A percentile compares a stretch with the other conserved stretches of the same genome.
These are phyloP conservation scores for Verasper variegatus DNA, from an alignment of 2,113 vertebrate genomes.

Conservation along the genomic window DNA sequence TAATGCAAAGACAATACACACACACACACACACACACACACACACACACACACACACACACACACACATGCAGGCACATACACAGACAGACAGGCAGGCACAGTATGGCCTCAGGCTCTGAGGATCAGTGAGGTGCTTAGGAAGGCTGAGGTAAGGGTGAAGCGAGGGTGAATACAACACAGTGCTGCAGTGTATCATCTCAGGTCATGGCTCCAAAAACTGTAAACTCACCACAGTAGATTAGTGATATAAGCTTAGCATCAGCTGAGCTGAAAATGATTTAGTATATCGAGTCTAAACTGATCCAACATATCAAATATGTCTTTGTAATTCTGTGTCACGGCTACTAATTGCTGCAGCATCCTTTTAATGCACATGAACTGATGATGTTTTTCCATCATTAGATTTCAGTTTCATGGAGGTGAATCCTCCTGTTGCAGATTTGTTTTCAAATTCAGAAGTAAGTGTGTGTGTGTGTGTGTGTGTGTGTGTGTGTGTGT, in stretches of 20 bases:
- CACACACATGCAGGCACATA: neutral
- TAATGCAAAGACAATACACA: slow-evolving; percentile 2
- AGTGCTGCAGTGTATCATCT: slow-evolving; percentile 30
- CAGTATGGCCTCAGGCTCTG: slow-evolving; percentile 43
- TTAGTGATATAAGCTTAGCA: neutral
- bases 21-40: neutral
- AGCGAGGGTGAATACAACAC: slow-evolving; percentile 37
- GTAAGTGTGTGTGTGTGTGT: neutral
- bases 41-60: slow-evolving; percentile 5
- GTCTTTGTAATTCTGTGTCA: slow-evolving; percentile 5
- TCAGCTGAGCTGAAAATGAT: neutral
- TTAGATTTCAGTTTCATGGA: slow-evolving; percentile 3
- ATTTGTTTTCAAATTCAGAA: slow-evolving; percentile 65
- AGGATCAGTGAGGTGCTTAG: slow-evolving; percentile 55
- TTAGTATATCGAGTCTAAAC: neutral
- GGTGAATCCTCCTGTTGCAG: slow-evolving; percentile 37
- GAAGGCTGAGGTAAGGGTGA: slow-evolving; percentile 55
- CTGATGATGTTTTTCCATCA: slow-evolving; percentile 6
- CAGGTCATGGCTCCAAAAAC: slow-evolving; percentile 46
- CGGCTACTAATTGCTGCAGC: slow-evolving; percentile 9
- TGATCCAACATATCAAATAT: slow-evolving; percentile 5
- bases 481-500: slow-evolving; percentile 1
- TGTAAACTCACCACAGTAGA: slow-evolving; percentile 14
- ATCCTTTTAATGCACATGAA: neutral
- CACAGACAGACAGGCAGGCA: slow-evolving; percentile 23